A percentile compares a stretch with the other conserved stretches of the same genome.
Conservation (phyloP, 2,888 invertebrate species). For the Steinernema scapterisci region DNA sequence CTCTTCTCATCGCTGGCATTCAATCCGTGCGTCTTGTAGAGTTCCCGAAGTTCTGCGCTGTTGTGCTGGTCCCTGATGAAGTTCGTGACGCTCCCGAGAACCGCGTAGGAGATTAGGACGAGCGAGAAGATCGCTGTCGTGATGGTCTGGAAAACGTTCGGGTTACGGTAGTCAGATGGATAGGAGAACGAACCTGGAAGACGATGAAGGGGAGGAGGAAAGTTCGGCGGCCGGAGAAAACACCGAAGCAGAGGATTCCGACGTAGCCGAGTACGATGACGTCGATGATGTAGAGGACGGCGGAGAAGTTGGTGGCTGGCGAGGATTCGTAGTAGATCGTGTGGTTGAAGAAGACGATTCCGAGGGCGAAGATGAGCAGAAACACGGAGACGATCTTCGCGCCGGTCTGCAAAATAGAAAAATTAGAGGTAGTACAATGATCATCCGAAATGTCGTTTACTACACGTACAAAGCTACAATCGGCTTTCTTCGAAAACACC, state of each 20-base stretch:
- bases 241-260: conserved; percentile 8
- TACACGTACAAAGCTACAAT: too few species aligned
- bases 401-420: not conserved
- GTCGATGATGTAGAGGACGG: conserved; percentile 8
- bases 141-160: not conserved
- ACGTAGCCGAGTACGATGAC: conserved; percentile 16
- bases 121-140: conserved; percentile 4
- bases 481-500: too few species aligned
- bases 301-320: not conserved
- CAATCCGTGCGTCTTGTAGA: conserved; percentile 5
- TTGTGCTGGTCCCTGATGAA: conserved; percentile 8
- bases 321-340: conserved; percentile 4
- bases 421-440: not conserved
- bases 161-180: too few species aligned
- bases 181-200: not conserved
- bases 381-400: conserved; percentile 8
- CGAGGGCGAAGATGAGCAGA: conserved; percentile 1
- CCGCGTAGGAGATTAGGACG: conserved; percentile 3
- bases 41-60: not conserved
- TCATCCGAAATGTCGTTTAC: too few species aligned
- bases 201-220: conserved; percentile 10
- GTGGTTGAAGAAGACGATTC: conserved; percentile 21
- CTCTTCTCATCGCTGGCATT: conserved; percentile 8
- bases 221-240: not conserved
- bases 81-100: conserved; percentile 4